Evolutionary conservation across 1,140 invertebrate genomes (phyloP).

Genomic region (Schmidtea mediterranea): DNA sequence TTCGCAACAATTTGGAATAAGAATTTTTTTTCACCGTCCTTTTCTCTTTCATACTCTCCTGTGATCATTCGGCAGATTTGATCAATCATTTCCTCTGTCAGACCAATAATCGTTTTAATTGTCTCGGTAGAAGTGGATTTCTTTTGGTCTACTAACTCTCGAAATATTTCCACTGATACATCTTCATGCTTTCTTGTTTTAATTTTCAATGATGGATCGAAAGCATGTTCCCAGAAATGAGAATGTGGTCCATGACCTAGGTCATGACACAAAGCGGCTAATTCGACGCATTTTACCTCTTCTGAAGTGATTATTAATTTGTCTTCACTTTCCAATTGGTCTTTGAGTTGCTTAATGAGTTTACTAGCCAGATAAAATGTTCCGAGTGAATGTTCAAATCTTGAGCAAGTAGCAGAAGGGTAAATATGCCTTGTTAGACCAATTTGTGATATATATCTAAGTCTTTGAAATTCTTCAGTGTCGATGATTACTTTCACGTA

Average conservation of each 20-base stretch:
- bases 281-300: constrained; percentile 31
- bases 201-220: too few relatives aligned
- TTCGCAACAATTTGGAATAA: too few relatives aligned
- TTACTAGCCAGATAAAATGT: neutral
- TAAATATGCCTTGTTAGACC: constrained; percentile 32
- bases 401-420: constrained; percentile 32
- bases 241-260: constrained; percentile 40
- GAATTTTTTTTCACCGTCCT: too few relatives aligned
- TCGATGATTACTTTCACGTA: constrained; percentile 28
- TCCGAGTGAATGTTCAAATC: constrained; percentile 38
- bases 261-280: constrained; percentile 41
- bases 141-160: too few relatives aligned
- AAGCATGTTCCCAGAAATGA: constrained; percentile 25
- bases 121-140: too few relatives aligned
- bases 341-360: too few relatives aligned
- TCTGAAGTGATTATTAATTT: constrained; percentile 20
- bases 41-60: too few relatives aligned
- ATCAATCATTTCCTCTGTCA: too few relatives aligned
- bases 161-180: too few relatives aligned
- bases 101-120: too few relatives aligned
- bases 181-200: too few relatives aligned
- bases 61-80: too few relatives aligned
- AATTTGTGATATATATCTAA: constrained; percentile 33
- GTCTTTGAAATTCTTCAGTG: constrained; percentile 36
- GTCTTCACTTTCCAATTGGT: constrained; percentile 13